Evolutionary conservation across 2,888 invertebrate genomes (phyloP).

Genomic region (Cataglyphis rosenhaueri): DNA sequence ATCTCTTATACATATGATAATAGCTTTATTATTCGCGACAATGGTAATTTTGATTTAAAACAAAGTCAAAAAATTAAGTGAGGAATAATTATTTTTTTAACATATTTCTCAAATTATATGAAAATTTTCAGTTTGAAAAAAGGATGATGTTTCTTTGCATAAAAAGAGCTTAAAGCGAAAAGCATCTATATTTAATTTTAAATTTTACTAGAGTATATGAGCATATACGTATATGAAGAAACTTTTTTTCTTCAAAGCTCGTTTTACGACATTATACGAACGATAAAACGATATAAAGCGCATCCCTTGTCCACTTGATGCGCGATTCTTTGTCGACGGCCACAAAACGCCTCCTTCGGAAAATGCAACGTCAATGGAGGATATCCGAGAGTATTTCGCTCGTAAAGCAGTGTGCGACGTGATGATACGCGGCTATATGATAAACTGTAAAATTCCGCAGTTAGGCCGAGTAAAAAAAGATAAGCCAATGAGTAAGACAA

Average conservation of each 20-base stretch:
- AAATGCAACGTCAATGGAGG: slow-evolving; percentile 61
- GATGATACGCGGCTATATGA: slow-evolving; percentile 61
- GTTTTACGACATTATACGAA: slow-evolving; percentile 39
- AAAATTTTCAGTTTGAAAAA: neutral
- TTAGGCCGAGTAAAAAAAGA: slow-evolving; percentile 18
- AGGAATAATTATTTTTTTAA: neutral
- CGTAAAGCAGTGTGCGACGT: slow-evolving; percentile 61
- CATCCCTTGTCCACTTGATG: slow-evolving; percentile 54
- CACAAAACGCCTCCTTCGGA: slow-evolving; percentile 37
- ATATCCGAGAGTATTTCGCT: slow-evolving; percentile 67
- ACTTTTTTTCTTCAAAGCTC: slow-evolving; percentile 9
- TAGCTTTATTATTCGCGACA: neutral
- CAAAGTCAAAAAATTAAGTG: neutral
- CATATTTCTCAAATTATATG: neutral
- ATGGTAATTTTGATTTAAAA: neutral
- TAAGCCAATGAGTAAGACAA: slow-evolving; percentile 12
- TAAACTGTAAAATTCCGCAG: slow-evolving; percentile 42
- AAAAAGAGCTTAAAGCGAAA: neutral
- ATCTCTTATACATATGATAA: neutral
- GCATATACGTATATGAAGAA: neutral
- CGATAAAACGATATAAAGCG: slow-evolving; percentile 51
- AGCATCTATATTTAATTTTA: slow-evolving; percentile 18
- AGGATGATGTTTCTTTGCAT: neutral
- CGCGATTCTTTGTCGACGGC: slow-evolving; percentile 43
- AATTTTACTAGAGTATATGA: slow-evolving; percentile 5